Base-by-base conservation (phyloP, 2,797 vertebrate genomes). In the Hirundo rustica region DNA sequence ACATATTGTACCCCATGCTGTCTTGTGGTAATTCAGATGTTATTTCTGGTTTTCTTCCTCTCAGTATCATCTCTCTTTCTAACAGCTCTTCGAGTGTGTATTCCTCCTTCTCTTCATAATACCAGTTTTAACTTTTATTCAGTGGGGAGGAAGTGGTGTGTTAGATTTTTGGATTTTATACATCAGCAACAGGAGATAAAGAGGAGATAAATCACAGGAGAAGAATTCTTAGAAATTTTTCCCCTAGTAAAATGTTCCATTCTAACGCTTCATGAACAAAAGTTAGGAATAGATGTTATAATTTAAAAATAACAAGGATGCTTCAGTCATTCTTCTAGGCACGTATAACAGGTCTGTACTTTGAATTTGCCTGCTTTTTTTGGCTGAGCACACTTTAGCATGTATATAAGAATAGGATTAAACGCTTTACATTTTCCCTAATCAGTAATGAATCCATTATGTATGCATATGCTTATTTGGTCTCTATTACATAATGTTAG, bases 391-490 rank as follows among this genome's bases (percentile, higher is more conserved):
- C 60, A 65, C n/a, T 86, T 92, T 54, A 50, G 51, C 55, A 13
- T 80, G 68, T 23, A 8, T 80, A 22, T 74, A 45, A 91, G 51
- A 85, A 92, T 51, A 91, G 84, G 68, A 93, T 96, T 80, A 89
- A 94, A 74, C 54, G 62, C 84, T 90, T 84, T 21, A 53, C 36
- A 34, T 92, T 92, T 96, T 93, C 84, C 27, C 51, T 91, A 80
- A 91, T 95, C 73, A 55, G 68, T 85, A 96, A 81, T 75, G 54
- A 94, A 91, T 68, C 70, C 68, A 58, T 91, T 89, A 80, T 72
- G 82, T 96, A 88, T 78, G 79, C 85, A 68, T 95, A 78, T 88
- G 68, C 70, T 94, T 92, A 40, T 72, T 92, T 85, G 54, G 60
- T 75, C 89, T 91, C 79, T 86, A 6, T 92, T 94, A 91, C 70